Percentiles rank a stretch among this genome's conserved stretches.
phyloP scores from a whole-genome alignment of 2,888 invertebrate genomes.

The Lacanobia oleracea region DNA sequence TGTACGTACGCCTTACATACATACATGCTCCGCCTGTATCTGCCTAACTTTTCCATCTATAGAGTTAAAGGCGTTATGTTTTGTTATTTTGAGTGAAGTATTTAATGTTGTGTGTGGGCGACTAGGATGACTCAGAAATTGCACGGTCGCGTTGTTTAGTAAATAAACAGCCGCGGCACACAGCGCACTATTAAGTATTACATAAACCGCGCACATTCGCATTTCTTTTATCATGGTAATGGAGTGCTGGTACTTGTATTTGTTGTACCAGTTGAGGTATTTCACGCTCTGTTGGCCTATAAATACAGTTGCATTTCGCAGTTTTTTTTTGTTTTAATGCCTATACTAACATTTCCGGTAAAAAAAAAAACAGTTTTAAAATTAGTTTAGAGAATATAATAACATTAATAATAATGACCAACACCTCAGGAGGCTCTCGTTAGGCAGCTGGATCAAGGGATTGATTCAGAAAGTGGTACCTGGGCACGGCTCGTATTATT shows the following conservation, averaged over 20 bases:
- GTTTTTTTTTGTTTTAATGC: not conserved
- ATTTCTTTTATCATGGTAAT: conserved; percentile 57
- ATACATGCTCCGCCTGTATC: no score
- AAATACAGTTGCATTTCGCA: not conserved
- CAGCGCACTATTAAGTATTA: conserved; percentile 46
- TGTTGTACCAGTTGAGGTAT: not conserved
- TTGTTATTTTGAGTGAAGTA: conserved; percentile 12
- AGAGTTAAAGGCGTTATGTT: not conserved
- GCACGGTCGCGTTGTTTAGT: conserved; percentile 49
- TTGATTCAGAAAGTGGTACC: no score
- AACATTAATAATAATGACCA: no score
- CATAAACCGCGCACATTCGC: conserved; percentile 37
- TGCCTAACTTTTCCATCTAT: not conserved
- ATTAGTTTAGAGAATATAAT: not conserved
- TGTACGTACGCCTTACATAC: no score
- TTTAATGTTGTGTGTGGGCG: conserved; percentile 38
- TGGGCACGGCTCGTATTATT: no score
- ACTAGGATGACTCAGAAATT: conserved; percentile 53
- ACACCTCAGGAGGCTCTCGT: no score
- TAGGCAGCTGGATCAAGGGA: no score
- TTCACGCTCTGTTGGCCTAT: not conserved
- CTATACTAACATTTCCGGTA: not conserved
- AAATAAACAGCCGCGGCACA: conserved; percentile 54
- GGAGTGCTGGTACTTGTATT: not conserved
- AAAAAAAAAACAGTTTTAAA: not conserved